A percentile compares a stretch with the other conserved stretches of the same genome.
Conservation (phyloP, 2,113 vertebrate genomes). For the Pelusios castaneus region DNA sequence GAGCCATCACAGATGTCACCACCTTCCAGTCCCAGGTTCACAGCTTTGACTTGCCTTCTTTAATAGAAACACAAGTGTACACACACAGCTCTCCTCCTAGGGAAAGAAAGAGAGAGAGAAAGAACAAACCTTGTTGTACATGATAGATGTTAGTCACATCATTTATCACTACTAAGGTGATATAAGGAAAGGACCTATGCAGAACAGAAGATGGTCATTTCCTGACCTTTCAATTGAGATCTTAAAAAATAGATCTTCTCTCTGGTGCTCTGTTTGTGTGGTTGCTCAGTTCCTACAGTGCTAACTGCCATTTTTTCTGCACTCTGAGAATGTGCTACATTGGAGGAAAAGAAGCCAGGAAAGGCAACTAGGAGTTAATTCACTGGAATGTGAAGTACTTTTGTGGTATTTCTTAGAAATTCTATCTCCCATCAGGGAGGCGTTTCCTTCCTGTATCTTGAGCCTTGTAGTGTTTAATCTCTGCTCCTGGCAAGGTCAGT, state of each 20-base stretch:
- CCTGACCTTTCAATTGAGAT: neutral
- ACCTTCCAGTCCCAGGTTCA: neutral
- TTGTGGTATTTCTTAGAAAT: neutral
- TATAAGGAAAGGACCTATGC: neutral
- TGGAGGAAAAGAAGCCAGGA: neutral
- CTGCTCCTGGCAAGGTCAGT: no score
- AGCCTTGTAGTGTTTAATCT: neutral
- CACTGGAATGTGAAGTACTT: neutral
- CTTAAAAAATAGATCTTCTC: neutral
- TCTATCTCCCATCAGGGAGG: neutral
- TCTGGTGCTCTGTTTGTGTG: neutral
- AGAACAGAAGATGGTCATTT: no score
- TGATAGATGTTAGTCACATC: neutral
- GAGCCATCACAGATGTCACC: no score
- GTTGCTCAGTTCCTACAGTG: neutral
- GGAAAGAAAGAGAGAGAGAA: neutral
- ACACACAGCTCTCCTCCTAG: neutral
- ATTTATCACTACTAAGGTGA: neutral
- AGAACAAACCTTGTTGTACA: no score
- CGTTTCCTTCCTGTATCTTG: neutral
- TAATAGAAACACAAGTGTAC: neutral
- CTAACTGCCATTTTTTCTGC: neutral
- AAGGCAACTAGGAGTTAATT: neutral
- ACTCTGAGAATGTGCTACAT: neutral
- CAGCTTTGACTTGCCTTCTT: neutral